Evolutionary conservation across 1,140 invertebrate species (phyloP).

Genomic region (Bombus cullumanus): DNA sequence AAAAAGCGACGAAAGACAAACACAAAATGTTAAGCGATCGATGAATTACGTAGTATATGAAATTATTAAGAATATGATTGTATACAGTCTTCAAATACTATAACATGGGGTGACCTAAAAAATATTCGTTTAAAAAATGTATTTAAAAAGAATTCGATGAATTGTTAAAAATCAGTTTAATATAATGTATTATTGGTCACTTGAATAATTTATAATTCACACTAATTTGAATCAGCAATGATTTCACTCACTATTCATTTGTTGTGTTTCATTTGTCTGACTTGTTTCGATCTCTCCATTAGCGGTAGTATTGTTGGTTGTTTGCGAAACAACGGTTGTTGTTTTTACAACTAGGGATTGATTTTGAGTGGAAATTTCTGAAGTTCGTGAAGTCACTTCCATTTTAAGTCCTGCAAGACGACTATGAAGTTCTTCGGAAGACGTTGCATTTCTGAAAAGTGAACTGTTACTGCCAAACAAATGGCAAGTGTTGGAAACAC

Average conservation of each 20-base stretch:
- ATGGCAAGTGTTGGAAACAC: slow-evolving; percentile 69
- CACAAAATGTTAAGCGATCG: slow-evolving; percentile 18
- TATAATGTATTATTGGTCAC: slow-evolving; percentile 31
- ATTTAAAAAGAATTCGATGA: neutral
- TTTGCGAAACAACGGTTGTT: slow-evolving; percentile 80
- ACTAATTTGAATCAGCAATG: slow-evolving; percentile 16
- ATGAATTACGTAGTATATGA: slow-evolving; percentile 15
- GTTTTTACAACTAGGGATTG: slow-evolving; percentile 81
- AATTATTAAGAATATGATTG: slow-evolving; percentile 27
- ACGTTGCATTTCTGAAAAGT: slow-evolving; percentile 81
- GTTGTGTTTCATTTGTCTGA: slow-evolving; percentile 77
- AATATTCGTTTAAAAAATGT: slow-evolving; percentile 34
- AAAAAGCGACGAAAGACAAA: slow-evolving; percentile 43
- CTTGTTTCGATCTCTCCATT: slow-evolving; percentile 80
- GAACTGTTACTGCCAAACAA: slow-evolving; percentile 80
- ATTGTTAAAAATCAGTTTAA: slow-evolving; percentile 9
- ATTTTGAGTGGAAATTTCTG: slow-evolving; percentile 80
- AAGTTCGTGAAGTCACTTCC: slow-evolving; percentile 81
- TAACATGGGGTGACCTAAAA: slow-evolving; percentile 40
- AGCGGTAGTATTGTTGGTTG: slow-evolving; percentile 78
- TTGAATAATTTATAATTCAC: neutral
- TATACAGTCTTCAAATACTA: slow-evolving; percentile 35
- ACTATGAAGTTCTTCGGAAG: slow-evolving; percentile 80
- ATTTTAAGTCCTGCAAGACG: slow-evolving; percentile 81
- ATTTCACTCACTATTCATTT: slow-evolving; percentile 80